A percentile compares a stretch with the other conserved stretches of the same genome.
Conservation (phyloP, 2,888 invertebrate species). For the Villa cingulata region DNA sequence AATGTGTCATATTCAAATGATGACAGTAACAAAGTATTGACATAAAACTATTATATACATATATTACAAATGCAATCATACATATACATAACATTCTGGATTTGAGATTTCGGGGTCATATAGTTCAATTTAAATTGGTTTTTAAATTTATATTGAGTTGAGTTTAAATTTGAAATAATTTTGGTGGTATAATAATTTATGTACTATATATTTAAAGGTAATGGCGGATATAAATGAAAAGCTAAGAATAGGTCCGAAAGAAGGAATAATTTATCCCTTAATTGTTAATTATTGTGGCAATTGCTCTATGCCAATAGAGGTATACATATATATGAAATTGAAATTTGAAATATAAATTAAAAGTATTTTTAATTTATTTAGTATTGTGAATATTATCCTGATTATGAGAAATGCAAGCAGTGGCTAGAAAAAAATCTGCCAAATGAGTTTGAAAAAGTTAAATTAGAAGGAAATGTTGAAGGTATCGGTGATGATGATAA, state of each 20-base stretch:
- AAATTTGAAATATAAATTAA: not conserved
- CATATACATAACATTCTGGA: too few species aligned
- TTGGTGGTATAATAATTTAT: too few species aligned
- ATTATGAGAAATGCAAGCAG: conserved; percentile 91
- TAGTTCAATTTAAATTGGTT: too few species aligned
- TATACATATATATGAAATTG: conserved; percentile 26
- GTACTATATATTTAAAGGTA: too few species aligned
- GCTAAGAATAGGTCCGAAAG: conserved; percentile 50
- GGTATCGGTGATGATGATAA: conserved; percentile 78
- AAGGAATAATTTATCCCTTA: conserved; percentile 66
- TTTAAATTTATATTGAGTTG: too few species aligned
- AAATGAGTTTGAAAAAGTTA: conserved; percentile 80
- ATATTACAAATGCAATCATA: too few species aligned
- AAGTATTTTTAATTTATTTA: conserved; percentile 29
- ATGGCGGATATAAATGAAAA: conserved; percentile 27
- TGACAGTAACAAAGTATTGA: too few species aligned
- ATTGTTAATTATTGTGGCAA: conserved; percentile 84
- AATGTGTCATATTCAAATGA: too few species aligned
- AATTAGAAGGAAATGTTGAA: conserved; percentile 30
- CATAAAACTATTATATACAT: too few species aligned
- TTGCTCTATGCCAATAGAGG: conserved; percentile 88
- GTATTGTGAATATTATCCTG: conserved; percentile 98
- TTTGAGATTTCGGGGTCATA: too few species aligned
- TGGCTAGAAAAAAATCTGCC: conserved; percentile 94
- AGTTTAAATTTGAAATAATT: too few species aligned